Conservation (phyloP, 2,888 invertebrate genomes). For the Macropis europaea region DNA sequence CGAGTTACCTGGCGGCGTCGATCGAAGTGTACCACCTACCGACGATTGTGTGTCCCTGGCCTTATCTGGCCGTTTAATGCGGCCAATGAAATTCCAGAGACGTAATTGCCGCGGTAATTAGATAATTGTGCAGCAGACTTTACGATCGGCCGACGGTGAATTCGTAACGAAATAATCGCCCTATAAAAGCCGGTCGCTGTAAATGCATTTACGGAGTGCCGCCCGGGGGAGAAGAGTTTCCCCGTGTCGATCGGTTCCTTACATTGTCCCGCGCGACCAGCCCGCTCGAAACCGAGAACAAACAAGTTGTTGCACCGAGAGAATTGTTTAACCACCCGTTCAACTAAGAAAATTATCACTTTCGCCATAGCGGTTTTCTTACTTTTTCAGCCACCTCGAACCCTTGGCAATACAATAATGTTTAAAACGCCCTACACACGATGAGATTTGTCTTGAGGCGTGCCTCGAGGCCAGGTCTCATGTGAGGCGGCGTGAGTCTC, state of each 20-base stretch:
- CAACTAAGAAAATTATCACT: too few relatives aligned
- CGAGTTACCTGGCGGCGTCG: constrained; percentile 60
- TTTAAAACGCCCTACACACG: too few relatives aligned
- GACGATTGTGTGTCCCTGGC: constrained; percentile 43
- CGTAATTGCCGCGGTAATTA: constrained; percentile 68
- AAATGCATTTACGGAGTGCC: constrained; percentile 34
- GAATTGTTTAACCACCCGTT: constrained; percentile 1
- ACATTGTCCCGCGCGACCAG: constrained; percentile 25
- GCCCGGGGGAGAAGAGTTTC: background rate
- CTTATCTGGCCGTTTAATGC: constrained; percentile 61
- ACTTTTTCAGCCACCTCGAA: too few relatives aligned
- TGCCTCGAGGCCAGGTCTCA: too few relatives aligned
- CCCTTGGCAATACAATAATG: too few relatives aligned
- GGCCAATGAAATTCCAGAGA: constrained; percentile 63
- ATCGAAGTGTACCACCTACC: constrained; percentile 52
- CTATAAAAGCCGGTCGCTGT: constrained; percentile 36
- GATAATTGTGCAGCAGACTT: constrained; percentile 65
- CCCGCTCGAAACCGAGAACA: constrained; percentile 25
- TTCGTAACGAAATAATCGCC: constrained; percentile 60
- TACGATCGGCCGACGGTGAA: constrained; percentile 54
- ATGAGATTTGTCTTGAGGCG: too few relatives aligned
- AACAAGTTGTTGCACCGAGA: background rate
- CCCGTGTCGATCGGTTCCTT: constrained; percentile 29
- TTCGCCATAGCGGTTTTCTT: too few relatives aligned
- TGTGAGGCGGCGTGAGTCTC: too few relatives aligned